These are phyloP conservation scores for Drosophila formosana DNA, from an alignment of 2,888 invertebrate genomes.

Conservation along the genomic window DNA sequence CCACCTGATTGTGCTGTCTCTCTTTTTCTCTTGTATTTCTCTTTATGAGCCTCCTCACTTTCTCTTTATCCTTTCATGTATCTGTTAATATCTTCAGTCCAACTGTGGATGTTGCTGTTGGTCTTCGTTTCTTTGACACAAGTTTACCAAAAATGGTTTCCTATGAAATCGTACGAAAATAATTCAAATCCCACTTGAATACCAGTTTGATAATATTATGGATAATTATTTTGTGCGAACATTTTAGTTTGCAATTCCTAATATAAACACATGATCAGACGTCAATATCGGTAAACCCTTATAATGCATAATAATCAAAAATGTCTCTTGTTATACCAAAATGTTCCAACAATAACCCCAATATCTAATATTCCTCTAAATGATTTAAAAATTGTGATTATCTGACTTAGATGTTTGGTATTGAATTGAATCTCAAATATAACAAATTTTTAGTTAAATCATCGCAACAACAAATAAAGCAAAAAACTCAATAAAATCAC, in stretches of 20 bases:
- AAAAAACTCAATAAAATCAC: not conserved
- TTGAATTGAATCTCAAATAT: not conserved
- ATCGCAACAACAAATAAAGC: not conserved
- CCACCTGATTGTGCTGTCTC: constrained; percentile 2
- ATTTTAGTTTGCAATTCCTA: not conserved
- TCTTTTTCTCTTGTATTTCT: constrained; percentile 2
- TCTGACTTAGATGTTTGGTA: not conserved
- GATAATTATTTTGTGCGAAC: constrained; percentile 20
- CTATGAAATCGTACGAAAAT: not conserved
- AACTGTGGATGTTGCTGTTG: constrained; percentile 13
- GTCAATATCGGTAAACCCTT: not conserved
- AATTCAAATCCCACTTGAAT: constrained; percentile 20
- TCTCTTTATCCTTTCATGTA: constrained; percentile 4
- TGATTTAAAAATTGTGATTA: not conserved
- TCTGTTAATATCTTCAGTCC: constrained; percentile 13
- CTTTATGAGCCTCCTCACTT: constrained; percentile 4
- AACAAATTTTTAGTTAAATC: not conserved
- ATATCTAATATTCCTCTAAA: not conserved
- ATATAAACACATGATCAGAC: not conserved
- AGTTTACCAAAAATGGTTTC: not conserved
- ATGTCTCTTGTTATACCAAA: not conserved
- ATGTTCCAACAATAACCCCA: not conserved
- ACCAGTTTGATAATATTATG: constrained; percentile 14
- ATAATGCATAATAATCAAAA: not conserved
- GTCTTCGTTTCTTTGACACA: constrained; percentile 13